Evolutionary conservation across 1,140 invertebrate genomes (phyloP).

Genomic region (Drosophila lacertosa): DNA sequence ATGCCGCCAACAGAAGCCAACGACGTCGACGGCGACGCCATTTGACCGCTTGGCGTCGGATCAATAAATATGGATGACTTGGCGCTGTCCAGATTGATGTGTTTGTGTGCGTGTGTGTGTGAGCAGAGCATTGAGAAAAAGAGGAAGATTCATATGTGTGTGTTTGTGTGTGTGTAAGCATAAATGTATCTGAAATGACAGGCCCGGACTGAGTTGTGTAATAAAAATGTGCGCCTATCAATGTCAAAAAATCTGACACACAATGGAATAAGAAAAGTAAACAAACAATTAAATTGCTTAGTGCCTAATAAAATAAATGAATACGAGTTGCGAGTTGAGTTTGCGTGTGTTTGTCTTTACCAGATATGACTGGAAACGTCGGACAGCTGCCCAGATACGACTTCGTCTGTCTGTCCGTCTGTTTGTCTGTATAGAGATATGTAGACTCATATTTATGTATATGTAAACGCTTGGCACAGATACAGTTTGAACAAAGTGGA

Average conservation of each 20-base stretch:
- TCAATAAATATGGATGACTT: conserved; percentile 82
- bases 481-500: conserved; percentile 35
- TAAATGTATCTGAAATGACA: conserved; percentile 21
- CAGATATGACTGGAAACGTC: conserved; percentile 47
- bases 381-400: conserved; percentile 38
- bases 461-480: conserved; percentile 43
- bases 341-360: conserved; percentile 32
- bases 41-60: conserved; percentile 55
- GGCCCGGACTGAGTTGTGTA: conserved; percentile 56
- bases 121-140: no score
- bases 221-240: conserved; percentile 82
- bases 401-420: neutral
- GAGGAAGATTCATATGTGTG: neutral
- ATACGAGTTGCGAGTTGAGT: conserved; percentile 55
- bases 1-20: conserved; percentile 48
- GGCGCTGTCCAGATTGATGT: conserved; percentile 75
- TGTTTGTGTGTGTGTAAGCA: neutral
- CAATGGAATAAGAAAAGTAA: conserved; percentile 78
- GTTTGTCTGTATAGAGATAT: conserved; percentile 15
- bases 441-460: conserved; percentile 10
- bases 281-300: conserved; percentile 83
- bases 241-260: conserved; percentile 81
- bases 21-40: conserved; percentile 58
- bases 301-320: conserved; percentile 80
- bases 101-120: conserved; percentile 5